Evolutionary conservation across 2,797 vertebrate species (phyloP).

Genomic region (Luscinia megarhynchos): DNA sequence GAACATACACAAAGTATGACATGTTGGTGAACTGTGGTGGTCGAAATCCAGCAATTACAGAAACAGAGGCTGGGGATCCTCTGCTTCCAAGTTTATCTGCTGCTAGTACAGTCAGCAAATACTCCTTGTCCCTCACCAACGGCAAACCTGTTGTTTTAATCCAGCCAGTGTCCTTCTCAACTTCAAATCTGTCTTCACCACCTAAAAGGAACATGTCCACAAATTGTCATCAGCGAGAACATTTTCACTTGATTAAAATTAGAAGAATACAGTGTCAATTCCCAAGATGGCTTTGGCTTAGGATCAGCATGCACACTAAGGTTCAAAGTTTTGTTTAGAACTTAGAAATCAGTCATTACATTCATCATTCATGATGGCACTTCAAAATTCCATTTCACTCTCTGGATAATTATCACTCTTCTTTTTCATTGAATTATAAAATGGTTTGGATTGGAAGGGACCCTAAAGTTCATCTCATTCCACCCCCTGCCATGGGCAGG

Average conservation of each 20-base stretch:
- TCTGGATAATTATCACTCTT: background rate
- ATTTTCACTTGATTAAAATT: background rate
- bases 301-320: background rate
- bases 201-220: slow-evolving; percentile 69
- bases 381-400: background rate
- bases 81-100: slow-evolving; percentile 84
- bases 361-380: background rate
- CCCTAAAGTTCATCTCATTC: background rate
- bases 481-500: background rate
- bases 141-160: slow-evolving; percentile 85
- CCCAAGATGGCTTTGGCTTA: background rate
- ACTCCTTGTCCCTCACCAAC: slow-evolving; percentile 83
- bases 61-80: slow-evolving; percentile 80
- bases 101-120: slow-evolving; percentile 85
- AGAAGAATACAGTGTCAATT: background rate
- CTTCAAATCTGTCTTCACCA: slow-evolving; percentile 86
- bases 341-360: background rate
- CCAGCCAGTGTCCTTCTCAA: slow-evolving; percentile 86
- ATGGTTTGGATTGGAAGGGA: background rate
- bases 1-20: slow-evolving; percentile 82
- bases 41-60: slow-evolving; percentile 83
- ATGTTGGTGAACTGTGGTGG: slow-evolving; percentile 86
- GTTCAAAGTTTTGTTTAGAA: background rate
- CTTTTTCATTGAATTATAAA: background rate
- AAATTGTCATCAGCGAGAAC: background rate